Percentiles rank a stretch among this genome's conserved stretches.
These are phyloP conservation scores for Drosophila meridionalis DNA, from an alignment of 2,888 invertebrate species.

Conservation along the genomic window DNA sequence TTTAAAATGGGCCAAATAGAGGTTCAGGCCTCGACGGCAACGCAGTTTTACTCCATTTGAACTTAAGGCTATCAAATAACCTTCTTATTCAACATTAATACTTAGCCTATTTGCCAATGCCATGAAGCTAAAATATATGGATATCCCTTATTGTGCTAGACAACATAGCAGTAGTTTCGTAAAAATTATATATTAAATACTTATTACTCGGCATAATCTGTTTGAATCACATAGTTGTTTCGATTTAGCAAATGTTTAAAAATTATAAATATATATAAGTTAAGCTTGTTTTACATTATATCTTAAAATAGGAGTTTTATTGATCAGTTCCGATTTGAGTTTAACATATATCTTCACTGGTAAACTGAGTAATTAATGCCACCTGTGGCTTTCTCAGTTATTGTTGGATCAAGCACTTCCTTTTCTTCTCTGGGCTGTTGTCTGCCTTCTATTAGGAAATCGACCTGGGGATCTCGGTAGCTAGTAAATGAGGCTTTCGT, in stretches of 20 bases:
- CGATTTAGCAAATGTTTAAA: not conserved
- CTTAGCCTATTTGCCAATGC: not conserved
- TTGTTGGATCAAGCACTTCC: conserved; percentile 79
- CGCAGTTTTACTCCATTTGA: conserved; percentile 93
- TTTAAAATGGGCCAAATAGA: conserved; percentile 99
- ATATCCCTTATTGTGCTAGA: not conserved
- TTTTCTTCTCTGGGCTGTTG: conserved; percentile 66
- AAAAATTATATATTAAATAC: conserved; percentile 5
- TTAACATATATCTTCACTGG: conserved; percentile 35
- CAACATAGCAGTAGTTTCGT: not conserved
- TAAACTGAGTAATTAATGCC: conserved; percentile 72
- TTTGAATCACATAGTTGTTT: conserved; percentile 11
- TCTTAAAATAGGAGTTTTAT: not conserved
- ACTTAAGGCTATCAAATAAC: not conserved
- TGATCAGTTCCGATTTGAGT: not conserved
- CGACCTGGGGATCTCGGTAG: conserved; percentile 70
- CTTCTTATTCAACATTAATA: not conserved
- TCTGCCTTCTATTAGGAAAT: conserved; percentile 75
- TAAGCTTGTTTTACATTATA: not conserved
- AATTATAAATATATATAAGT: conserved; percentile 12
- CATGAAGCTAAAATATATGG: not conserved
- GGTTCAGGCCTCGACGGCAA: conserved; percentile 95
- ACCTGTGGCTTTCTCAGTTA: conserved; percentile 64
- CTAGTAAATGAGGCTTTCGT: conserved; percentile 72
- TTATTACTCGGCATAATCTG: not conserved